Conservation (phyloP, 2,888 invertebrate genomes). For the Salticus scenicus region DNA sequence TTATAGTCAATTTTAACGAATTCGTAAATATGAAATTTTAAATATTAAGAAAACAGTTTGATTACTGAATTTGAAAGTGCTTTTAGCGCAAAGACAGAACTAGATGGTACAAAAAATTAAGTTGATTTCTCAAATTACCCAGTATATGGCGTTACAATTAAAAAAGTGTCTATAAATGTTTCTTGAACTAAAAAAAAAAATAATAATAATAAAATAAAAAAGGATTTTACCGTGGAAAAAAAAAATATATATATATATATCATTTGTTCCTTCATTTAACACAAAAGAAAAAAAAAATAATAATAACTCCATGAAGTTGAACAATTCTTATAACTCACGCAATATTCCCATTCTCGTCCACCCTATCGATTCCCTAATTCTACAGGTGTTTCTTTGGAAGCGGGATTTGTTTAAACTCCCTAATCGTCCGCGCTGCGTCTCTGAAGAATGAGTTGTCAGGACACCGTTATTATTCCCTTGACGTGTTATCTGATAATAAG, state of each 20-base stretch:
- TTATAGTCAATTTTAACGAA: too few relatives aligned
- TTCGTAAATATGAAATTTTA: too few relatives aligned
- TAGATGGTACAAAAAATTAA: too few relatives aligned
- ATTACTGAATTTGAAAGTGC: too few relatives aligned
- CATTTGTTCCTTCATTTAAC: too few relatives aligned
- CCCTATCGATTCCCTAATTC: conserved; percentile 9
- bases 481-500: conserved; percentile 64
- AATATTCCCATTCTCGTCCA: not conserved
- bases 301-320: not conserved
- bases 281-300: conserved; percentile 8
- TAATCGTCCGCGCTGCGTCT: conserved; percentile 1
- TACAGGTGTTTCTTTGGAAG: conserved; percentile 28
- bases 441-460: conserved; percentile 53
- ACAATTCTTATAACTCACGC: conserved; percentile 1
- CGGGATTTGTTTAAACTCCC: not conserved
- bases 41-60: too few relatives aligned
- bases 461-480: conserved; percentile 56
- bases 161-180: too few relatives aligned
- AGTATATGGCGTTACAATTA: too few relatives aligned
- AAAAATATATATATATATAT: too few relatives aligned
- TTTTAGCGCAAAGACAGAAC: too few relatives aligned
- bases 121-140: too few relatives aligned
- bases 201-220: not conserved
- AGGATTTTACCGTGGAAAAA: too few relatives aligned
- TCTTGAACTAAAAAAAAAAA: not conserved